Base-by-base conservation (phyloP, 1,140 invertebrate genomes). In the Zaprionus taronus region DNA sequence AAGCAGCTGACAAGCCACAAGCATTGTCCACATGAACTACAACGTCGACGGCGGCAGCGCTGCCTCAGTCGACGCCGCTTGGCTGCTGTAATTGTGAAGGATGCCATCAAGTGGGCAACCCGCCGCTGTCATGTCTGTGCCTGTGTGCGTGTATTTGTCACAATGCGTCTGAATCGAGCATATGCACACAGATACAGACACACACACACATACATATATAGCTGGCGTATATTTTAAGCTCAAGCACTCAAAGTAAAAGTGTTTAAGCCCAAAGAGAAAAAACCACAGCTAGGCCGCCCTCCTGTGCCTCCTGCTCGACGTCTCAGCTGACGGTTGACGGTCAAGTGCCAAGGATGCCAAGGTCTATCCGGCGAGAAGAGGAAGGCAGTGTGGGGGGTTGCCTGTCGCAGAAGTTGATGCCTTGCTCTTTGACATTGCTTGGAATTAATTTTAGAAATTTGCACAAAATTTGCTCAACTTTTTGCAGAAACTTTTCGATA, bases 31-130 rank as follows among this genome's bases (percentile, higher is more conserved):
- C 77, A 83, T 72, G 72, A 66, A 56, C 31, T 83, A 83, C 81
- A 83, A 84, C 67, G 53, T 56, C 61, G 51, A 22, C 47, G 53
- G 49, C 61, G 51, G n/a, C 47, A 24, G 38, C 41, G 66, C 41
- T 58, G 72, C 26, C 55, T 49, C 53, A 58, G 71, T n/a, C 47
- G 34, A 61, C 57, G 57, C 49, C 57, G 55, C 26, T 65, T 66
- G 55, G 72, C 72, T 85, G 80, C 82, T 90, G 85, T 90, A 90
- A 90, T 91, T 91, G 76, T 90, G 86, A 90, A 90, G 85, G 86
- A 90, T 90, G 85, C 73, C 86, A 90, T 90, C 86, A 90, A 90
- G 85, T 90, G 53, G 63, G 75, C 81, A 79, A 67, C 47, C 81
- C 58, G 75, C 58, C 57, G 79, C 62, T 61, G 44, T 57, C 51